phyloP scores from a whole-genome alignment of 2,888 invertebrate species.

The Minunthozetes semirufus region DNA sequence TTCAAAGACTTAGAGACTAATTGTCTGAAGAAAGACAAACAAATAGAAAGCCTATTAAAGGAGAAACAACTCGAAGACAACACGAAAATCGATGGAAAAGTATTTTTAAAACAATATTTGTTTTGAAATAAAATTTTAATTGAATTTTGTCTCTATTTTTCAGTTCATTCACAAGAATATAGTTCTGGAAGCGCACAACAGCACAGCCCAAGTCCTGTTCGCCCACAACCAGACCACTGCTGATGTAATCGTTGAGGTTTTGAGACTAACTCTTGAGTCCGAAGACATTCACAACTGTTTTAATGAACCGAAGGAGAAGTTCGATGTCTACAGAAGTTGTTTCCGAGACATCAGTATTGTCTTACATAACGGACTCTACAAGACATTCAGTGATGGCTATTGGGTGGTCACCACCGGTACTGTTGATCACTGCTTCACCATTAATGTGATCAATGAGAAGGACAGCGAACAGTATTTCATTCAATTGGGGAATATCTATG shows the following conservation, averaged over 20 bases:
- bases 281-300: neutral
- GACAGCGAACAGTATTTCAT: constrained; percentile 17
- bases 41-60: too few species aligned
- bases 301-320: constrained; percentile 46
- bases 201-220: neutral
- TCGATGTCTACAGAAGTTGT: constrained; percentile 28
- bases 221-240: neutral
- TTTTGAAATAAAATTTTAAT: too few species aligned
- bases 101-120: too few species aligned
- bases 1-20: neutral
- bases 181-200: too few species aligned
- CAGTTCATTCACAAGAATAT: too few species aligned
- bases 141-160: too few species aligned
- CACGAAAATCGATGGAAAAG: too few species aligned
- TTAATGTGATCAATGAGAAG: neutral
- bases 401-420: constrained; percentile 25
- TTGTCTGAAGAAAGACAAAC: neutral
- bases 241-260: neutral
- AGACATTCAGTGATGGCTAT: too few species aligned
- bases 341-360: constrained; percentile 24
- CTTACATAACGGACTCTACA: constrained; percentile 14
- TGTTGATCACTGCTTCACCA: constrained; percentile 4
- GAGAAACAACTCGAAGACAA: too few species aligned
- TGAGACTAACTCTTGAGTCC: neutral
- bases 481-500: constrained; percentile 16